phyloP scores from a whole-genome alignment of 1,140 invertebrate genomes.

The Lerema accius region DNA sequence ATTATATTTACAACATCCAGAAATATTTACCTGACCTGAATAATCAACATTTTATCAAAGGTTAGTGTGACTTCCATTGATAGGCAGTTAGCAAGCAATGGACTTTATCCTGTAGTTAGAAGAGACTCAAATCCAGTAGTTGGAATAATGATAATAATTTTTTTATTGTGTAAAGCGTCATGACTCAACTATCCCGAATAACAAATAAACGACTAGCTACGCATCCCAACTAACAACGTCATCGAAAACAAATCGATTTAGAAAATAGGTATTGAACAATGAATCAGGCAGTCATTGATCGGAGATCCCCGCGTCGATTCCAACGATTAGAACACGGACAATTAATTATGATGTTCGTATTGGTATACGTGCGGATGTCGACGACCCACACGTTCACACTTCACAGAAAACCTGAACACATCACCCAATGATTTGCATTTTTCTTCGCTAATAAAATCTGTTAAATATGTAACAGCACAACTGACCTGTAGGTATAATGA shows the following conservation, averaged over 20 bases:
- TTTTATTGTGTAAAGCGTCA: too few relatives aligned
- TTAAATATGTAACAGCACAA: neutral
- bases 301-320: constrained; percentile 35
- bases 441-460: constrained; percentile 21
- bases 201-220: neutral
- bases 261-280: constrained; percentile 3
- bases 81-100: too few relatives aligned
- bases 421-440: constrained; percentile 28
- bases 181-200: neutral
- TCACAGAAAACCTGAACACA: constrained; percentile 15
- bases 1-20: too few relatives aligned
- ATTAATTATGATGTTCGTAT: constrained; percentile 22
- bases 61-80: too few relatives aligned
- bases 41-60: too few relatives aligned
- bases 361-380: constrained; percentile 34
- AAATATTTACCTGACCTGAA: too few relatives aligned
- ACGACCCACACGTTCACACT: constrained; percentile 37
- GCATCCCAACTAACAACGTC: constrained; percentile 3
- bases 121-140: too few relatives aligned
- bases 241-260: constrained; percentile 10
- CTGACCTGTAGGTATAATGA: neutral
- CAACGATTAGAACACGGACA: constrained; percentile 22
- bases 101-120: too few relatives aligned
- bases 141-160: too few relatives aligned
- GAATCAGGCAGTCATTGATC: constrained; percentile 16